Conservation (phyloP, 2,797 vertebrate genomes). For the Huso huso region DNA sequence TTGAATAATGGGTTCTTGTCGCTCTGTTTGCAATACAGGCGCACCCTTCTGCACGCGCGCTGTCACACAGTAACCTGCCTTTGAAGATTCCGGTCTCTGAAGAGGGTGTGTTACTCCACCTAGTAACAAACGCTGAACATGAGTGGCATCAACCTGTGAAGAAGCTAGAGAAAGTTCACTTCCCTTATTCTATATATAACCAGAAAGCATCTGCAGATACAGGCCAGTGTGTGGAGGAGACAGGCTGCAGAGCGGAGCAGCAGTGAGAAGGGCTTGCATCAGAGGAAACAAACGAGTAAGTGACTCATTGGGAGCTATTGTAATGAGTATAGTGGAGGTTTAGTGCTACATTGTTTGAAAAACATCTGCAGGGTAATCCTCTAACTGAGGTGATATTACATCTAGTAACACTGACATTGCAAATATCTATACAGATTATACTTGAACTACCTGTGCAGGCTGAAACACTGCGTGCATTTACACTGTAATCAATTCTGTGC, state of each 20-base stretch:
- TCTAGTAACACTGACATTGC: background rate
- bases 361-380: constrained; percentile 21
- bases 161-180: constrained; percentile 44
- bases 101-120: too few species aligned
- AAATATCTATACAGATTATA: background rate
- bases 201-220: constrained; percentile 31
- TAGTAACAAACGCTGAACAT: background rate
- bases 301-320: constrained; percentile 12
- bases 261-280: constrained; percentile 19
- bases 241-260: constrained; percentile 29
- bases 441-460: too few species aligned
- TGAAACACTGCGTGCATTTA: too few species aligned
- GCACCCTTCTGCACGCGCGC: too few species aligned
- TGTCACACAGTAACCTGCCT: too few species aligned
- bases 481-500: too few species aligned
- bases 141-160: constrained; percentile 29
- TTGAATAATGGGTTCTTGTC: constrained; percentile 5
- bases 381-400: constrained; percentile 2
- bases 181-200: constrained; percentile 14
- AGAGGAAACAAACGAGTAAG: constrained; percentile 16
- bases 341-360: constrained; percentile 7
- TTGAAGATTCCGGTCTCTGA: background rate
- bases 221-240: constrained; percentile 9
- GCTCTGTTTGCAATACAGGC: constrained; percentile 33
- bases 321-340: background rate